Evolutionary conservation across 2,797 vertebrate species (phyloP), one percentile per base, ranked within the genome.

Genomic region (Rhynchotus rufescens): DNA sequence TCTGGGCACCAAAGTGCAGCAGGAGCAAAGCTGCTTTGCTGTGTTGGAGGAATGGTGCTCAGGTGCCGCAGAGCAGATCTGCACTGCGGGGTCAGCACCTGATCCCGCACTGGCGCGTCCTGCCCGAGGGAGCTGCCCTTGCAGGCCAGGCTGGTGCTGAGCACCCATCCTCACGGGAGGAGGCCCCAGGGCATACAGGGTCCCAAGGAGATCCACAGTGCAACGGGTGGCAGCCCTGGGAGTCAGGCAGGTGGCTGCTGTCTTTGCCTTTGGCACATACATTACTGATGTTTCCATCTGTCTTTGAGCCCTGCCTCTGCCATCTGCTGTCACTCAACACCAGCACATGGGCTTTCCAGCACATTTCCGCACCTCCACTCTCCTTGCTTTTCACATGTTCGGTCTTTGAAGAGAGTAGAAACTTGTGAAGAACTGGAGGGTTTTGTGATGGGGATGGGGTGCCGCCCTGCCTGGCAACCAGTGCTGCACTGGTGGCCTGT

Each of bases 321-420:
- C 93, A 92, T 89, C 89, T 95, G 95, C 88, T 52, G 56, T 40
- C 86, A 51, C 79, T 66, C 92, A 65, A 30, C 73, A 89, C 89
- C 84, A 78, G 59, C 73, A 75, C 38, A 80, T 56, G 73, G 72
- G 56, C 79, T 93, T 89, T 77, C 68, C 51, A 47, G 42, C 44
- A 84, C 74, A 86, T 80, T 72, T 23, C 47, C 68, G 40, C 11
- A 26, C 84, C 88, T 61, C 59, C 84, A 59, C 15, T 92, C 49
- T 9, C 72, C 25, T 65, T 34, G 47, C 44, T 19, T 68, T 72
- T 72, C 59, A 28, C 5, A 2, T 64, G 12, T 85, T 85, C 14
- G 28, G 45, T 75, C 79, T 90, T 84, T 66, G 66, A 73, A 80
- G 69, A 62, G 45, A 77, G 54, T 32, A 68, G 76, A 80, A 68